These are phyloP conservation scores for Drosophila prosaltans DNA, from an alignment of 1,140 invertebrate species.

Conservation along the genomic window DNA sequence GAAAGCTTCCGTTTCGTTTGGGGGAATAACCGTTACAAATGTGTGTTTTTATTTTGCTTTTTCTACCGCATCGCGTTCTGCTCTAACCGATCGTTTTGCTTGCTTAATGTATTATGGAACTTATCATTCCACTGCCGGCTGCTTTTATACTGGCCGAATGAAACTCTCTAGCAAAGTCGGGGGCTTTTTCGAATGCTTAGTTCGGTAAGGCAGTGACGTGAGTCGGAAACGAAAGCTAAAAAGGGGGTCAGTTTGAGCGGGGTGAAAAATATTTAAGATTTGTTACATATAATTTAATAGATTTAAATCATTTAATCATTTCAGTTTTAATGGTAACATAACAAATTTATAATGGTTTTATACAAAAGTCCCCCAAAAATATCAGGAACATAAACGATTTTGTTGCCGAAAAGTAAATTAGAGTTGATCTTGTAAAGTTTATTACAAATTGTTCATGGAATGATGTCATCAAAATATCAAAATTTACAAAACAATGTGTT, in stretches of 20 bases:
- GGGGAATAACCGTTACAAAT: conserved; percentile 4
- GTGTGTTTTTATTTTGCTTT: conserved; percentile 23
- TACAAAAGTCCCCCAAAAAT: too few species aligned
- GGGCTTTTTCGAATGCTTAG: conserved; percentile 55
- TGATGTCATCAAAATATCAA: background rate
- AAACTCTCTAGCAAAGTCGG: conserved; percentile 20
- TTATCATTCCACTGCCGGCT: conserved; percentile 25
- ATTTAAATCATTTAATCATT: too few species aligned
- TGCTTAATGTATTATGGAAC: conserved; percentile 49
- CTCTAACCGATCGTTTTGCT: conserved; percentile 30
- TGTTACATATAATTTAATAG: too few species aligned
- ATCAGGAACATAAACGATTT: too few species aligned
- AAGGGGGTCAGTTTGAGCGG: background rate
- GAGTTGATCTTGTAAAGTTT: background rate
- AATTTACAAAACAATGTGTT: too few species aligned
- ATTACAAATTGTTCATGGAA: background rate
- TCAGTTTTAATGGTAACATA: too few species aligned
- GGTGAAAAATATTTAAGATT: background rate
- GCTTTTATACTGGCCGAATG: conserved; percentile 60
- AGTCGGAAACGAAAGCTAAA: background rate
- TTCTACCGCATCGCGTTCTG: conserved; percentile 22
- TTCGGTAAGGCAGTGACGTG: conserved; percentile 15
- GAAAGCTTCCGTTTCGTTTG: background rate
- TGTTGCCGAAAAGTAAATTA: too few species aligned
- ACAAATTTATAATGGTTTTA: too few species aligned